These are phyloP conservation scores for Tiliacea aurago DNA, from an alignment of 2,888 invertebrate species.

Conservation along the genomic window DNA sequence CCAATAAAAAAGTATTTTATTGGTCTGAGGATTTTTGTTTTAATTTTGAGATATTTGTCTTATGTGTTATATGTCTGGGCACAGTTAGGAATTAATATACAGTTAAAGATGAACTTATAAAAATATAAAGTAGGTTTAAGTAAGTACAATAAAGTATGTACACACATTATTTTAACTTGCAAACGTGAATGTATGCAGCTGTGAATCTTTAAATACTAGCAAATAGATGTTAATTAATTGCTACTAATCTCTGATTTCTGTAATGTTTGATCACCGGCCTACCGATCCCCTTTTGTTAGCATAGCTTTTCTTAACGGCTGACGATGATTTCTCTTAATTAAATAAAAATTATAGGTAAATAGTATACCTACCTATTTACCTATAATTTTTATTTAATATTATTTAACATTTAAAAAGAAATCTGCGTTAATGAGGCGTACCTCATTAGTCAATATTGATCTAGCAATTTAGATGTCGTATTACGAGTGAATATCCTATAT, in stretches of 20 bases:
- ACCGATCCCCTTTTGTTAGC: not conserved
- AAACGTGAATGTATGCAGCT: not conserved
- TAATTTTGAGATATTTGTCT: not conserved
- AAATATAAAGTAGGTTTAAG: not conserved
- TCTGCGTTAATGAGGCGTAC: constrained; percentile 31
- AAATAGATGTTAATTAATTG: not conserved
- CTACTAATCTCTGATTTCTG: constrained; percentile 9
- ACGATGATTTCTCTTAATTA: constrained; percentile 28
- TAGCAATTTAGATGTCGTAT: constrained; percentile 27
- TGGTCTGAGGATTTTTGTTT: not conserved
- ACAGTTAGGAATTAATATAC: not conserved
- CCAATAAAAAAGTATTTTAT: too few species aligned
- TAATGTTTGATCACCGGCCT: not conserved
- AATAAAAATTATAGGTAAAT: constrained; percentile 29
- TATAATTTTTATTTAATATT: too few species aligned
- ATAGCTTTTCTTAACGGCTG: constrained; percentile 17
- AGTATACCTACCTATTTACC: too few species aligned
- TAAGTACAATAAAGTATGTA: not conserved
- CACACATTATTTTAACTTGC: not conserved
- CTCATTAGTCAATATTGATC: constrained; percentile 46
- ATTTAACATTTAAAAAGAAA: constrained; percentile 30
- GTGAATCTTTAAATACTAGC: not conserved
- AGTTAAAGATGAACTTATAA: not conserved
- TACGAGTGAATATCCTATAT: constrained; percentile 17
- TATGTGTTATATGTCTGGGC: not conserved